Percentiles rank a stretch among this genome's conserved stretches.
Conservation (phyloP, 2,113 vertebrate genomes). For the Brachypodius melanocephalos region DNA sequence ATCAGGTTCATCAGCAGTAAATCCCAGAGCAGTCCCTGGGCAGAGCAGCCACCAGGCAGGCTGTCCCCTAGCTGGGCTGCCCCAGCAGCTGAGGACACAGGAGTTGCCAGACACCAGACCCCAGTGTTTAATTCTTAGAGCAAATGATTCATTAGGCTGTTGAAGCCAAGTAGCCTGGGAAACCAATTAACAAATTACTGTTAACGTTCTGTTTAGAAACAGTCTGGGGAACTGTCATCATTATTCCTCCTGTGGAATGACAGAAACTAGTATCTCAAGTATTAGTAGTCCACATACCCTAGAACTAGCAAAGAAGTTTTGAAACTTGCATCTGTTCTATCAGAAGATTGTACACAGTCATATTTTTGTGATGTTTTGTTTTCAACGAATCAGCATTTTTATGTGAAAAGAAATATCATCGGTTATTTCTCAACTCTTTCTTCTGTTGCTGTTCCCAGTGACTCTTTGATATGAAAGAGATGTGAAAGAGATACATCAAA, state of each 20-base stretch:
- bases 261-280: neutral
- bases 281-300: neutral
- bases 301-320: neutral
- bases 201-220: neutral
- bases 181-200: slow-evolving; percentile 48
- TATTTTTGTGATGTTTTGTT: neutral
- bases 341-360: neutral
- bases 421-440: neutral
- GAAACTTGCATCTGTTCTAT: neutral
- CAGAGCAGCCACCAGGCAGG: neutral
- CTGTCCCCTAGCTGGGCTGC: neutral
- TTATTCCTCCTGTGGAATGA: slow-evolving; percentile 20
- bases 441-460: neutral
- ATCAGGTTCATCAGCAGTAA: neutral
- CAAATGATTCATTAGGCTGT: slow-evolving; percentile 31
- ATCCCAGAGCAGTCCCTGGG: neutral
- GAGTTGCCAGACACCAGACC: neutral
- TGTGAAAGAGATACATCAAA: neutral
- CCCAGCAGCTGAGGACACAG: neutral
- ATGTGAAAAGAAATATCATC: neutral
- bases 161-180: slow-evolving; percentile 34
- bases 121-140: neutral
- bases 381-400: neutral
- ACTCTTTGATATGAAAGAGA: neutral
- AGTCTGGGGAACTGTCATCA: slow-evolving; percentile 18